A percentile compares a stretch with the other conserved stretches of the same genome.
phyloP scores from a whole-genome alignment of 2,888 invertebrate genomes.

The Caenorhabditis japonica region DNA sequence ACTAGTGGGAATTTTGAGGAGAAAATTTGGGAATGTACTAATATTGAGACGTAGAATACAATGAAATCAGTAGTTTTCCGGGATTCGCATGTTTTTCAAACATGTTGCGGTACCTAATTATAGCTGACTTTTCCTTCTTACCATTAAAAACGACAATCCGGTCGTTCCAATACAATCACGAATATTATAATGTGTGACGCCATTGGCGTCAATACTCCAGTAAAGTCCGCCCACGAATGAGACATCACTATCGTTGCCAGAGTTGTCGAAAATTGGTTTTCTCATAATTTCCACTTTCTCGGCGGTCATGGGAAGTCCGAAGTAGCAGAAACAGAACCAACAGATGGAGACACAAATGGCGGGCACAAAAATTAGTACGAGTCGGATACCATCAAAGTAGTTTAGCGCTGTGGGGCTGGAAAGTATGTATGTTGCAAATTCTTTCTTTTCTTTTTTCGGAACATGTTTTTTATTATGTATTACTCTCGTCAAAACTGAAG shows the following conservation, averaged over 20 bases:
- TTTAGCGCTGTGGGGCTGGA: slow-evolving; percentile 13
- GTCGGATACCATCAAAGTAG: slow-evolving; percentile 16
- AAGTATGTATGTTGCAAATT: too few species aligned
- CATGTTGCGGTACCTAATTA: too few species aligned
- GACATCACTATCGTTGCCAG: slow-evolving; percentile 7
- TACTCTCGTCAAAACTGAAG: too few species aligned
- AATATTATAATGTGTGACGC: slow-evolving; percentile 13
- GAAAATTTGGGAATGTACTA: too few species aligned
- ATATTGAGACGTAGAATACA: too few species aligned
- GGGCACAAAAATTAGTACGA: slow-evolving; percentile 14
- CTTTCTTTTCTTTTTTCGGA: not conserved
- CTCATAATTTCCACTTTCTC: slow-evolving; percentile 19
- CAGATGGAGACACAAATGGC: slow-evolving; percentile 13
- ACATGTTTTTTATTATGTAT: not conserved
- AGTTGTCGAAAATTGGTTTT: slow-evolving; percentile 11
- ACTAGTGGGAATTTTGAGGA: too few species aligned
- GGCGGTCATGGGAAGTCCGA: slow-evolving; percentile 15
- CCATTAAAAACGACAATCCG: slow-evolving; percentile 23
- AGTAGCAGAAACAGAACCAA: slow-evolving; percentile 36
- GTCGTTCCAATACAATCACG: slow-evolving; percentile 25
- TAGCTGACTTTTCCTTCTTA: too few species aligned
- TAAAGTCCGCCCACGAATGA: slow-evolving; percentile 20
- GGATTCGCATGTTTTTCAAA: too few species aligned
- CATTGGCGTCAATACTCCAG: slow-evolving; percentile 10
- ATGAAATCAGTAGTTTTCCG: too few species aligned